Conservation (phyloP, 1,140 invertebrate species). For the Drosophila sp. region DNA sequence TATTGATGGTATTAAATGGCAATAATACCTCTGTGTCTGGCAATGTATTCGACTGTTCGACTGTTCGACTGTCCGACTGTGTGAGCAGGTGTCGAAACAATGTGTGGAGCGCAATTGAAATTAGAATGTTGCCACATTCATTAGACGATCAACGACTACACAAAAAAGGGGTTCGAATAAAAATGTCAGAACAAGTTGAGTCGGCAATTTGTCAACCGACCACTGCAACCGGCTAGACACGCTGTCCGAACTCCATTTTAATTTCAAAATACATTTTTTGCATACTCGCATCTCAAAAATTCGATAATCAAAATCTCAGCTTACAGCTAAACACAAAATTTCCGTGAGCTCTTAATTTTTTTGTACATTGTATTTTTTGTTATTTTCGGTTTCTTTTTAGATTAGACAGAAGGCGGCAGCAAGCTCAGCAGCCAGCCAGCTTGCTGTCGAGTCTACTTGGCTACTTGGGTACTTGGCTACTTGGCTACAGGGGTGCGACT, state of each 20-base stretch:
- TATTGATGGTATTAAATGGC: constrained; percentile 4
- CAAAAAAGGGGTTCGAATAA: constrained; percentile 57
- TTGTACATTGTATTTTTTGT: constrained; percentile 23
- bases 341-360: constrained; percentile 49
- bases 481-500: not conserved
- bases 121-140: constrained; percentile 81
- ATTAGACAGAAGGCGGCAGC: constrained; percentile 22
- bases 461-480: constrained; percentile 2
- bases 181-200: constrained; percentile 81
- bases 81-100: constrained; percentile 79
- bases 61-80: too few species aligned
- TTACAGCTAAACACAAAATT: constrained; percentile 31
- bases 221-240: constrained; percentile 62
- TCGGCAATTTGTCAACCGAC: constrained; percentile 77
- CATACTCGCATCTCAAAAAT: constrained; percentile 46
- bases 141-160: constrained; percentile 45
- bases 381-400: constrained; percentile 9
- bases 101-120: constrained; percentile 76
- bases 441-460: constrained; percentile 14
- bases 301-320: constrained; percentile 12
- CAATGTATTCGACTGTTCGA: constrained; percentile 15
- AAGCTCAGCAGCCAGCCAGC: constrained; percentile 24
- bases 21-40: constrained; percentile 2
- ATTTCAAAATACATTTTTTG: constrained; percentile 77
- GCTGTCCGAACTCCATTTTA: constrained; percentile 45